Base-by-base conservation (phyloP, 1,140 invertebrate genomes). In the Aphaenogaster ashmeadi region DNA sequence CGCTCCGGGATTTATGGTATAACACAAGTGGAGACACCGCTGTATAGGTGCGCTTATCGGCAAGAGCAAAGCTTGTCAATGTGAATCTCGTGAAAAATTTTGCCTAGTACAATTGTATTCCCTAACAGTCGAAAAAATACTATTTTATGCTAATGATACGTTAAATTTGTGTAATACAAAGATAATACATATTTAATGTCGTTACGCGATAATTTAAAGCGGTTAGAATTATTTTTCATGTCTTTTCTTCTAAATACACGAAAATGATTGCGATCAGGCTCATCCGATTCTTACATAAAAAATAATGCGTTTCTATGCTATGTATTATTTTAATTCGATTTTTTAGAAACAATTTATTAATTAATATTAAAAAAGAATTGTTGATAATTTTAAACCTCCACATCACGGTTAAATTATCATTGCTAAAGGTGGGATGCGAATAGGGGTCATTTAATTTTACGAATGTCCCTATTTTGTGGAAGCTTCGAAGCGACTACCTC, bases 381-480 rank as follows among this genome's bases (percentile, higher is more conserved):
- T 18, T 13, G 4, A 0, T 60, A 54, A 79, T 72, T 74, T 56
- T 36, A 0, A 44, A 58, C 3, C 5, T 36, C 15, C 18, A 33
- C 44, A 36, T 33, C 8, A 72, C 6, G 21, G 7, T 64, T 66
- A 79, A 66, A 66, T 52, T 83, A 6, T 58, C 52, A 7, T 13
- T 33, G 21, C 6, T 58, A 83, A 60, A 60, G 50, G 41, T 50
- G 5, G 4, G 2, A 83, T 72, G 67, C 33, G 18, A 72, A 74
- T 36, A 83, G 18, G 38, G 41, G 11, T 74, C 67, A 62, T 83
- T 74, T 83, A 74, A 83, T 83, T 47, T 75, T 84, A 84, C 15
- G 41, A 52, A 56, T 71, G 36, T 18, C 15, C 6, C 27, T 84
- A 36, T 84, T 84, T 84, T 75, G 13, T 75, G 13, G 11, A 50